Conservation (phyloP, 1,140 invertebrate species). For the Coelopa frigida region DNA sequence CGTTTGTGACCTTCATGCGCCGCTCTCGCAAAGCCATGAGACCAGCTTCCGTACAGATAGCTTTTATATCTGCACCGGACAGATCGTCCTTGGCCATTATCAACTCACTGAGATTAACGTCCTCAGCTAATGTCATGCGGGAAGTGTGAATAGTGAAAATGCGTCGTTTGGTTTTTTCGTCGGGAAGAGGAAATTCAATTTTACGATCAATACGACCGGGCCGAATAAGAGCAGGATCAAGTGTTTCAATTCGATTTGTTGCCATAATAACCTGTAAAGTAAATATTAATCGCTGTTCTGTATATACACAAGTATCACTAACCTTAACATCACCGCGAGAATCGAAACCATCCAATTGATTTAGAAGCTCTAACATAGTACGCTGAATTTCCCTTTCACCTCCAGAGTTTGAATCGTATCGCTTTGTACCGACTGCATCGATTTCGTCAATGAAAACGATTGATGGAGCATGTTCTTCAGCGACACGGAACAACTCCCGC, state of each 20-base stretch:
- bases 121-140: constrained; percentile 93
- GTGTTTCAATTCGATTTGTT: constrained; percentile 97
- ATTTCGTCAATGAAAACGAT: constrained; percentile 99
- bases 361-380: constrained; percentile 98
- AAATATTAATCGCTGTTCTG: not conserved
- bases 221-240: constrained; percentile 97
- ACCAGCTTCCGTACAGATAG: constrained; percentile 99
- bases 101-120: constrained; percentile 96
- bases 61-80: constrained; percentile 94
- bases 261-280: constrained; percentile 90
- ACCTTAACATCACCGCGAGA: constrained; percentile 93
- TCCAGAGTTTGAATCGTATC: constrained; percentile 99
- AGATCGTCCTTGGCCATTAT: constrained; percentile 99
- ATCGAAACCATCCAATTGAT: constrained; percentile 99
- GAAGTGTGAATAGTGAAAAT: constrained; percentile 99
- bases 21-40: constrained; percentile 94
- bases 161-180: constrained; percentile 97
- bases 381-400: constrained; percentile 99
- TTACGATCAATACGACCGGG: constrained; percentile 98
- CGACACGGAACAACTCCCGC: constrained; percentile 93
- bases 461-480: constrained; percentile 98
- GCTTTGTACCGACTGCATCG: constrained; percentile 98
- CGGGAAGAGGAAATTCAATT: constrained; percentile 98
- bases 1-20: constrained; percentile 99
- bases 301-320: constrained; percentile 12